These are phyloP conservation scores for Tenthredo scrophulariae DNA, from an alignment of 2,888 invertebrate species.

Conservation along the genomic window DNA sequence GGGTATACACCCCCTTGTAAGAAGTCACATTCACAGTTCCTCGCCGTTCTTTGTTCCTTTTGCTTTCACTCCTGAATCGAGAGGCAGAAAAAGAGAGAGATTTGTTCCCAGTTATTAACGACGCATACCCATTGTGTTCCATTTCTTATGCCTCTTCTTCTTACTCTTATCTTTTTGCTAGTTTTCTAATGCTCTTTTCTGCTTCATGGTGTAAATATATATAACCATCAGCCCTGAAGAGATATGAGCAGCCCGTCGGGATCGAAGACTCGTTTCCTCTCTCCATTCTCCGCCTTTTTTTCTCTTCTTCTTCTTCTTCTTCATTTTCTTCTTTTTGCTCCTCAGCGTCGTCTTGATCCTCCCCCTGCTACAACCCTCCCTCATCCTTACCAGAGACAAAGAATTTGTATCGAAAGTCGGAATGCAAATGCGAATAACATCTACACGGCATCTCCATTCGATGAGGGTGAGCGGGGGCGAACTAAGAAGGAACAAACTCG, in stretches of 20 bases:
- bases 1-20: background rate
- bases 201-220: background rate
- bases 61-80: background rate
- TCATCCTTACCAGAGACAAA: slow-evolving; percentile 64
- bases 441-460: slow-evolving; percentile 72
- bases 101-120: slow-evolving; percentile 2
- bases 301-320: slow-evolving; percentile 57
- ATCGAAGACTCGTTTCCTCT: slow-evolving; percentile 72
- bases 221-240: slow-evolving; percentile 54
- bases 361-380: slow-evolving; percentile 59
- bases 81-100: background rate
- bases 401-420: slow-evolving; percentile 72
- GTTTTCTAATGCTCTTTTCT: background rate
- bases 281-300: slow-evolving; percentile 54
- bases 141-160: background rate
- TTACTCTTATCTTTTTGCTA: background rate
- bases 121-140: background rate
- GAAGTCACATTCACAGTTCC: slow-evolving; percentile 56
- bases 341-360: slow-evolving; percentile 57
- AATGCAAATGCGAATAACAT: slow-evolving; percentile 73
- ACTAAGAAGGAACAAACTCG: background rate
- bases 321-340: slow-evolving; percentile 60
- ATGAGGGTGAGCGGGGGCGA: slow-evolving; percentile 51
- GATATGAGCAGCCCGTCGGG: slow-evolving; percentile 57
- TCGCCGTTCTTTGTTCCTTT: background rate